phyloP scores from a whole-genome alignment of 2,888 invertebrate genomes.

The Mactromeris polynyma region DNA sequence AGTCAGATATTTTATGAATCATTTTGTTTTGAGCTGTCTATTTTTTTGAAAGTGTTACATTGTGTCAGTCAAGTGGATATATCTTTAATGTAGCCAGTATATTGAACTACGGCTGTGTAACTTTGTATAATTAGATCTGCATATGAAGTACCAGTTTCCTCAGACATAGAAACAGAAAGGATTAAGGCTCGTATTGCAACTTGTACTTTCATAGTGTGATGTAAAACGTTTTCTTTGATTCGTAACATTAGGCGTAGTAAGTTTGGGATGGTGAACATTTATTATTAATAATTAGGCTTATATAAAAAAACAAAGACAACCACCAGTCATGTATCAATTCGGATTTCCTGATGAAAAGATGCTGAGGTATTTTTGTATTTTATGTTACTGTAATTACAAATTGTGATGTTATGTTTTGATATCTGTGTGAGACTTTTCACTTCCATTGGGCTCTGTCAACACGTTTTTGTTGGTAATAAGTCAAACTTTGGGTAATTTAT shows the following conservation, averaged over 20 bases:
- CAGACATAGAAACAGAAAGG: not conserved
- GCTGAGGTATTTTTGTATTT: conserved; percentile 31
- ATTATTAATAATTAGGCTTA: not conserved
- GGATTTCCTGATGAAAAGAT: conserved; percentile 42
- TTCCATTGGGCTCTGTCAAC: no score
- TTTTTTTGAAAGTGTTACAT: not conserved
- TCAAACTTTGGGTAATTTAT: no score
- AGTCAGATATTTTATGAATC: not conserved
- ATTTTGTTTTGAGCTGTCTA: not conserved
- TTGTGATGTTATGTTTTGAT: not conserved
- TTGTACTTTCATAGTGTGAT: not conserved
- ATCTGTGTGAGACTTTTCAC: not conserved
- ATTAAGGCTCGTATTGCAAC: not conserved
- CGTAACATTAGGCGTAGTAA: not conserved
- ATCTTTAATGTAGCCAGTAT: not conserved
- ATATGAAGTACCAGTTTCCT: not conserved
- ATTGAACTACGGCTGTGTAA: not conserved
- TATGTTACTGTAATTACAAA: not conserved
- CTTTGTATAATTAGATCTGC: not conserved
- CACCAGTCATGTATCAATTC: conserved; percentile 42
- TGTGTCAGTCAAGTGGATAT: not conserved
- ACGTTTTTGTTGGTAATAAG: no score
- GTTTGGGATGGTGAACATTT: not conserved
- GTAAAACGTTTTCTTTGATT: not conserved
- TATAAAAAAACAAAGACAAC: not conserved